These are phyloP conservation scores for Trichomalopsis sarcophagae DNA, from an alignment of 1,140 invertebrate species.

Conservation along the genomic window DNA sequence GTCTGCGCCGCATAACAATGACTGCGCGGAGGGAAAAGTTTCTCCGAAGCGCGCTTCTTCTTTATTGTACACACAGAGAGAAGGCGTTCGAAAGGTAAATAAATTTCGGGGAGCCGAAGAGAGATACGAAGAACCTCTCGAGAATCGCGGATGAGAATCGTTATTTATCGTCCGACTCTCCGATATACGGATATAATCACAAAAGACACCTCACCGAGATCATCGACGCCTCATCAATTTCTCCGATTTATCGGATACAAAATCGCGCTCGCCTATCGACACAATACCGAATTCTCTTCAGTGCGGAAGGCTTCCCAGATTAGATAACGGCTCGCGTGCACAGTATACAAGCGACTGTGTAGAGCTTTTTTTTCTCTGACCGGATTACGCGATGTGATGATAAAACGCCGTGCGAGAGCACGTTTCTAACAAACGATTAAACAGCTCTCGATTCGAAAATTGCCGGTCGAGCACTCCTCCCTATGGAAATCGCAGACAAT, in stretches of 20 bases:
- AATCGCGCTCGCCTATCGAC: background rate
- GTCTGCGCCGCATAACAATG: no score
- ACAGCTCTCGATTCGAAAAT: background rate
- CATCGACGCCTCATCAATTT: background rate
- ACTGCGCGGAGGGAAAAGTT: no score
- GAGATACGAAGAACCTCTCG: background rate
- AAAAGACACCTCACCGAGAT: background rate
- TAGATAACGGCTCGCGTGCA: background rate
- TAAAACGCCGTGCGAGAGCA: background rate
- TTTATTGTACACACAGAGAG: no score
- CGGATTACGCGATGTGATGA: background rate
- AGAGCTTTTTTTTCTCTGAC: background rate
- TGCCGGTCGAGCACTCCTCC: background rate
- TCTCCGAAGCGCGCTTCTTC: no score
- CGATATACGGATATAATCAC: background rate
- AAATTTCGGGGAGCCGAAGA: background rate
- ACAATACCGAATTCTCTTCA: background rate
- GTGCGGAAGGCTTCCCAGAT: background rate
- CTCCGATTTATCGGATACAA: background rate
- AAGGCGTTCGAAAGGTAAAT: background rate
- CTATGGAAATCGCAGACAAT: background rate
- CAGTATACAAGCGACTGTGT: background rate
- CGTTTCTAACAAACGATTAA: background rate
- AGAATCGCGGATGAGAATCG: background rate
- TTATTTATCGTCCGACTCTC: no score